phyloP scores from a whole-genome alignment of 2,797 vertebrate species.

The Sternarchorhynchus goeldii region DNA sequence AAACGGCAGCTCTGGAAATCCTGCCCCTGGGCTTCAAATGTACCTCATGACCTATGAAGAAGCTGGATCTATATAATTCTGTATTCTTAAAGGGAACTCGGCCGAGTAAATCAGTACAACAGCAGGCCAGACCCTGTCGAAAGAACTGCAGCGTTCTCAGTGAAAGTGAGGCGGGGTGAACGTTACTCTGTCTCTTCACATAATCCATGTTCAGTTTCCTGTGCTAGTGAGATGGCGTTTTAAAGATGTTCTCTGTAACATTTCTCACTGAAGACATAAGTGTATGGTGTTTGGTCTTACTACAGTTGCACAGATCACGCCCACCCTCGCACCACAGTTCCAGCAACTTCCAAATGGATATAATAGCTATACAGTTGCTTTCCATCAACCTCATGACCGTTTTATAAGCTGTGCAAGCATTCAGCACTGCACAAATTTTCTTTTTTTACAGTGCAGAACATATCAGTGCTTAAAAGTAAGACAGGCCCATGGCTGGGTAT shows the following conservation, averaged over 20 bases:
- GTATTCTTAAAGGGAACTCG: not conserved
- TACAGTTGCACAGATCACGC: conserved; percentile 40
- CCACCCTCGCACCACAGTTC: conserved; percentile 56
- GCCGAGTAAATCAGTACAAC: conserved; percentile 1
- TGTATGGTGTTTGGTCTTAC: conserved; percentile 38
- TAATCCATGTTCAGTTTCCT: conserved; percentile 16
- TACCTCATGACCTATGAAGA: conserved; percentile 23
- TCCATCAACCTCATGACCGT: conserved; percentile 65
- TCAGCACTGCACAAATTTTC: conserved; percentile 64
- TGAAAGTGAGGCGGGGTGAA: not conserved
- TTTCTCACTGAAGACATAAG: conserved; percentile 34
- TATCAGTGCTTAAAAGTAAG: conserved; percentile 56
- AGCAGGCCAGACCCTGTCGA: not conserved
- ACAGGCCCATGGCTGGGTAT: conserved; percentile 59
- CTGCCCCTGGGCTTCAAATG: conserved; percentile 32
- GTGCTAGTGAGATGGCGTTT: conserved; percentile 29
- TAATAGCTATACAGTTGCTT: conserved; percentile 42
- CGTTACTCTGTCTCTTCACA: conserved; percentile 24
- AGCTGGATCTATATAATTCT: conserved; percentile 13
- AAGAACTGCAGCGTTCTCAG: not conserved
- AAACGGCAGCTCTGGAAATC: conserved; percentile 49
- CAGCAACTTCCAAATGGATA: conserved; percentile 57
- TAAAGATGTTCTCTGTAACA: conserved; percentile 27
- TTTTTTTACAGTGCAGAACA: conserved; percentile 78
- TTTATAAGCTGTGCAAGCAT: conserved; percentile 64